Conservation (phyloP, 2,113 vertebrate species). For the Stomatorhinus ivindoensis region DNA sequence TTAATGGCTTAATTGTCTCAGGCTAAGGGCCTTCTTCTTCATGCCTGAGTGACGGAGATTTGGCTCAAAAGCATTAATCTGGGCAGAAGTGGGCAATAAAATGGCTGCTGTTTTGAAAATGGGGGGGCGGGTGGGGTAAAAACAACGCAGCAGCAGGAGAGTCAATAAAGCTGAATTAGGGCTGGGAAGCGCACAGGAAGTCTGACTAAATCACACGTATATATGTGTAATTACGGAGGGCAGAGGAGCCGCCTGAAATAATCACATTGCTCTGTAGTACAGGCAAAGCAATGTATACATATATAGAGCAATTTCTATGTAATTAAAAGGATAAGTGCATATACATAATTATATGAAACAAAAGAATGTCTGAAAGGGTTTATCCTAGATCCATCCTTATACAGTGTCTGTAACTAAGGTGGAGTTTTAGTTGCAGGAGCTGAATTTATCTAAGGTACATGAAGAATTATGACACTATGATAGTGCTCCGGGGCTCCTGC, state of each 20-base stretch:
- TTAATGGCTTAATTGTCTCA: slow-evolving; percentile 34
- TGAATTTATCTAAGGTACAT: background rate
- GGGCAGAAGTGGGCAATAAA: background rate
- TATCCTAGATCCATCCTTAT: background rate
- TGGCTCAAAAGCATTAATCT: slow-evolving; percentile 17
- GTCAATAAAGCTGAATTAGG: background rate
- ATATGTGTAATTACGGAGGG: background rate
- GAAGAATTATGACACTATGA: background rate
- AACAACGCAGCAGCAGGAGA: background rate
- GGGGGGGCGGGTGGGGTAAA: background rate
- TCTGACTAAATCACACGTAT: background rate
- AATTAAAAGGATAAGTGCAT: background rate
- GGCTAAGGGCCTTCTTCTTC: slow-evolving; percentile 16
- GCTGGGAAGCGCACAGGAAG: background rate
- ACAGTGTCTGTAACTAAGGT: background rate
- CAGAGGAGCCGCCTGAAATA: background rate
- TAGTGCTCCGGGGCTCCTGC: background rate
- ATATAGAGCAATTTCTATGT: background rate
- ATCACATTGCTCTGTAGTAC: background rate
- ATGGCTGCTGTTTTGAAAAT: background rate
- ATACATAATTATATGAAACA: background rate
- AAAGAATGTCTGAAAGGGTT: background rate
- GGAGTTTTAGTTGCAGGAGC: background rate
- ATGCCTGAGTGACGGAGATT: slow-evolving; percentile 6
- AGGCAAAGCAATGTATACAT: background rate